phyloP scores from a whole-genome alignment of 2,113 vertebrate genomes.

The Ancistrus triradiatus region DNA sequence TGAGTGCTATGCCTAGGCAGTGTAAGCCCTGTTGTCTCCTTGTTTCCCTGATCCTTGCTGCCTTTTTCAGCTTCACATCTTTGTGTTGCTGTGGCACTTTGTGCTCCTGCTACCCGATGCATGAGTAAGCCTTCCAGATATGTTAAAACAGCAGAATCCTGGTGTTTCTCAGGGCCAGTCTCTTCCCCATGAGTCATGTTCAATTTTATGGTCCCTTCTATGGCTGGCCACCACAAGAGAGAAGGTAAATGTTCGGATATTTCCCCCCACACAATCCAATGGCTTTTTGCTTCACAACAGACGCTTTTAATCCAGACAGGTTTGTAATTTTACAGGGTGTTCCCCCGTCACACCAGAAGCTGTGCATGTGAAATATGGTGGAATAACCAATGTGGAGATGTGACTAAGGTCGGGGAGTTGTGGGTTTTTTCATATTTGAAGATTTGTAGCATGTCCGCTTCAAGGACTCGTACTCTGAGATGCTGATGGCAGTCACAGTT shows the following conservation, averaged over 20 bases:
- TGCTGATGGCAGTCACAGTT: slow-evolving; percentile 27
- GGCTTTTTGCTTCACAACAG: slow-evolving; percentile 23
- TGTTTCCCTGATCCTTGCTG: slow-evolving; percentile 73
- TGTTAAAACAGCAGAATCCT: slow-evolving; percentile 89
- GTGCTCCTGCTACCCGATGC: slow-evolving; percentile 83
- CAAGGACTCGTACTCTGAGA: slow-evolving; percentile 17
- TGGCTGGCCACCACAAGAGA: slow-evolving; percentile 48
- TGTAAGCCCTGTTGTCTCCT: slow-evolving; percentile 67
- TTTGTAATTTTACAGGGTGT: slow-evolving; percentile 12
- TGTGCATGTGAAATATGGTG: not conserved
- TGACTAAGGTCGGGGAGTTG: slow-evolving; percentile 5
- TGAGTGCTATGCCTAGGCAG: slow-evolving; percentile 73
- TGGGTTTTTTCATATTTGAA: slow-evolving; percentile 23
- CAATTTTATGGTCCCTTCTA: slow-evolving; percentile 74
- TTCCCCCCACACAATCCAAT: slow-evolving; percentile 10
- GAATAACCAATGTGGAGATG: slow-evolving; percentile 5
- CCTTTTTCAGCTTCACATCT: slow-evolving; percentile 64
- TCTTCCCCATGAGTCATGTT: slow-evolving; percentile 97
- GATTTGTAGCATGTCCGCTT: slow-evolving; percentile 20
- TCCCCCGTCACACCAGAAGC: slow-evolving; percentile 1
- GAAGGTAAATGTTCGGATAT: slow-evolving; percentile 23
- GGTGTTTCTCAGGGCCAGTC: slow-evolving; percentile 89
- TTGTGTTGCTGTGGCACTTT: slow-evolving; percentile 73
- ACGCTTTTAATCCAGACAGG: slow-evolving; percentile 17
- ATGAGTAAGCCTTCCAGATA: slow-evolving; percentile 91